Conservation (phyloP, 2,888 invertebrate species). For the Drosophila melanosoma region DNA sequence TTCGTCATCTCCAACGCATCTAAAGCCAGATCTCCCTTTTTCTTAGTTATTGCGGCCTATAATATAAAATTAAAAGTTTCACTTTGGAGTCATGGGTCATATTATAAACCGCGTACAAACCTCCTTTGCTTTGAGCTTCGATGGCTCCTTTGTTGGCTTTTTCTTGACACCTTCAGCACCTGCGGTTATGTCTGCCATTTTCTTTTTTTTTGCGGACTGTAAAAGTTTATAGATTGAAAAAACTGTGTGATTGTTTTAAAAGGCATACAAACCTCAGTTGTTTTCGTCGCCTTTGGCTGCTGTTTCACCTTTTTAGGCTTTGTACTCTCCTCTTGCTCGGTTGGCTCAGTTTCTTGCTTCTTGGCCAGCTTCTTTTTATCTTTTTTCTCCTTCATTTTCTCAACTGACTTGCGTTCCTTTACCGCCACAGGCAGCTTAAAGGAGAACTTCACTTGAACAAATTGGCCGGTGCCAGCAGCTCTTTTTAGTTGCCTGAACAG, state of each 20-base stretch:
- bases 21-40: not conserved
- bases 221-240: not conserved
- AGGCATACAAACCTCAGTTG: constrained; percentile 13
- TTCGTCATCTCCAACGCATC: not conserved
- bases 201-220: constrained; percentile 6
- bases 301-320: not conserved
- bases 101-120: not conserved
- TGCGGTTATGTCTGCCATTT: not conserved
- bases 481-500: constrained; percentile 15
- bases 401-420: not conserved
- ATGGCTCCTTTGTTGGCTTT: not conserved
- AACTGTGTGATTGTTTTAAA: not conserved
- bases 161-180: not conserved
- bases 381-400: constrained; percentile 22
- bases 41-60: constrained; percentile 11
- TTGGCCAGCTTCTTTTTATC: constrained; percentile 8
- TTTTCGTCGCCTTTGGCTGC: constrained; percentile 5
- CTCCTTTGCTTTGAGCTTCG: constrained; percentile 10
- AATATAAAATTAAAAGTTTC: not conserved
- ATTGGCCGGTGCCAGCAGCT: constrained; percentile 5
- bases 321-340: not conserved
- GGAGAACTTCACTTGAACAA: constrained; percentile 27
- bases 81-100: not conserved
- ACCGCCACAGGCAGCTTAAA: constrained; percentile 16
- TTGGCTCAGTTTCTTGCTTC: not conserved